These are phyloP conservation scores for Sebastolobus altivelis DNA, from an alignment of 2,797 vertebrate genomes.

Conservation along the genomic window DNA sequence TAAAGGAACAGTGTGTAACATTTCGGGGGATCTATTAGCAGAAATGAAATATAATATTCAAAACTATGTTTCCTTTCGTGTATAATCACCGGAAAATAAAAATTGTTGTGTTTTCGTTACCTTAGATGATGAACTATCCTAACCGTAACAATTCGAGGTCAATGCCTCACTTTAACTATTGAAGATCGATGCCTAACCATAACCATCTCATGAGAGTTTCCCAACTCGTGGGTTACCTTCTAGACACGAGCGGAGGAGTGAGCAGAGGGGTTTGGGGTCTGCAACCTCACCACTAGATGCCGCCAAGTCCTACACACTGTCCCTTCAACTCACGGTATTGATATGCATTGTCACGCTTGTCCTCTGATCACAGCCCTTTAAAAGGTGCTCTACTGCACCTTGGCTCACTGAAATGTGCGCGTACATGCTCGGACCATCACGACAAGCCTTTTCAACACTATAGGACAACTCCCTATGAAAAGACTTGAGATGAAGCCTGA, in stretches of 20 bases:
- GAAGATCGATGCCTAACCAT: too few relatives aligned
- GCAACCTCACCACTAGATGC: too few relatives aligned
- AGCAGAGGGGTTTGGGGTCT: too few relatives aligned
- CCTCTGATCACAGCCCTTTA: not conserved
- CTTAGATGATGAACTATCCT: not conserved
- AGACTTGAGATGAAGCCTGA: conserved; percentile 2
- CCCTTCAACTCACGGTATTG: not conserved
- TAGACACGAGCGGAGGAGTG: too few relatives aligned
- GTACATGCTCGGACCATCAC: not conserved
- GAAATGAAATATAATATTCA: not conserved
- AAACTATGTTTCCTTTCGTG: not conserved
- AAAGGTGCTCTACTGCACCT: not conserved
- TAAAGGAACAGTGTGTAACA: not conserved
- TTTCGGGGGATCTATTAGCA: too few relatives aligned
- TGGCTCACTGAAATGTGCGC: not conserved
- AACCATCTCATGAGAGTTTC: too few relatives aligned
- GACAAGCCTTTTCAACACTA: not conserved
- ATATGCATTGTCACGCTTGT: not conserved
- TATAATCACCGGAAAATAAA: too few relatives aligned
- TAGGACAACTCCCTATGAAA: not conserved
- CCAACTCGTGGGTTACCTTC: too few relatives aligned
- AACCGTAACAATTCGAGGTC: too few relatives aligned
- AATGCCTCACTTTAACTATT: too few relatives aligned
- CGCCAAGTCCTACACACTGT: fast-evolving
- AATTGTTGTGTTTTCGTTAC: fast-evolving